A percentile compares a stretch with the other conserved stretches of the same genome.
phyloP scores from a whole-genome alignment of 1,140 invertebrate genomes.

The Trachymyrmex septentrionalis region DNA sequence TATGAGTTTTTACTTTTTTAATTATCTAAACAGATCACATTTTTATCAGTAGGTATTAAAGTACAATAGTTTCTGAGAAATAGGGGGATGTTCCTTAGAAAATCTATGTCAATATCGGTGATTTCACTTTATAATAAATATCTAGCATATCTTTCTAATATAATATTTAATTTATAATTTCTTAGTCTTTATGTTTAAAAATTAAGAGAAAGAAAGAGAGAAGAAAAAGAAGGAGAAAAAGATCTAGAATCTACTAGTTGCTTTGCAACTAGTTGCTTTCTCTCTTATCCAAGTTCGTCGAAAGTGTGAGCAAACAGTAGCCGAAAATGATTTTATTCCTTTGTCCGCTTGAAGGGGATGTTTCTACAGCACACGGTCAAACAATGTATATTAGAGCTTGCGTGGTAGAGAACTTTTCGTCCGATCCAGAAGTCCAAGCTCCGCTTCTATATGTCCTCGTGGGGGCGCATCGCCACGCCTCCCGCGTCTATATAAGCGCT shows the following conservation, averaged over 20 bases:
- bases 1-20: too few relatives aligned
- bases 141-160: too few relatives aligned
- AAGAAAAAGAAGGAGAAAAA: conserved; percentile 25
- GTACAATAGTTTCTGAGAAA: too few relatives aligned
- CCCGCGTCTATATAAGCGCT: conserved; percentile 81
- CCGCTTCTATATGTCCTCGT: conserved; percentile 64
- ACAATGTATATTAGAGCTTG: conserved; percentile 38
- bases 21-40: too few relatives aligned
- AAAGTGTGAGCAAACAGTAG: neutral
- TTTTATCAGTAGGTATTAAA: too few relatives aligned
- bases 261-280: conserved; percentile 80
- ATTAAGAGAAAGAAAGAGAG: neutral
- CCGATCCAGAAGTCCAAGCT: conserved; percentile 62
- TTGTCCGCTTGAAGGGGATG: neutral
- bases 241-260: conserved; percentile 75
- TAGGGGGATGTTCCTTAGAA: too few relatives aligned
- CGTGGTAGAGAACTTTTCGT: conserved; percentile 49
- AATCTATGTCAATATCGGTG: too few relatives aligned
- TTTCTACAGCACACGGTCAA: conserved; percentile 8
- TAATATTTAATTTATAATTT: neutral
- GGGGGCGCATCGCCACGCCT: conserved; percentile 79
- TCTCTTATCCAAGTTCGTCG: neutral
- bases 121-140: too few relatives aligned
- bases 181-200: neutral
- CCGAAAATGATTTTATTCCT: neutral